A percentile compares a stretch with the other conserved stretches of the same genome.
phyloP scores from a whole-genome alignment of 2,888 invertebrate genomes.

The Ennomos quercinarius region DNA sequence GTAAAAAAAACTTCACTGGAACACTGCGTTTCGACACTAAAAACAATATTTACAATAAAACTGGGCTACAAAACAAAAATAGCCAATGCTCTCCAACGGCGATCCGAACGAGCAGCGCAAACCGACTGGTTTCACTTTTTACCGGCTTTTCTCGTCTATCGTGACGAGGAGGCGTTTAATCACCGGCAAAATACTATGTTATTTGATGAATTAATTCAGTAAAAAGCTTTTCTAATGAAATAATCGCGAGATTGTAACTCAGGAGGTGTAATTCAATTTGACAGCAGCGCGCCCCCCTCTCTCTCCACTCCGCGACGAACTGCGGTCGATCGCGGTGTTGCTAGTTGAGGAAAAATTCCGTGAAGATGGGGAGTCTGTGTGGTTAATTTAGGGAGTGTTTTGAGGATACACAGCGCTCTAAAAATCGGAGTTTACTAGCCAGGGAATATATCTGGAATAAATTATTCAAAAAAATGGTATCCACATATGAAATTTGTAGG shows the following conservation, averaged over 20 bases:
- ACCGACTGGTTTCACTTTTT: conserved; percentile 31
- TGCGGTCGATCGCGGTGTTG: conserved; percentile 77
- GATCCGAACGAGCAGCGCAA: conserved; percentile 32
- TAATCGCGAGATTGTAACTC: conserved; percentile 64
- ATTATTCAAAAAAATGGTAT: background rate
- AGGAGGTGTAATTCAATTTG: conserved; percentile 73
- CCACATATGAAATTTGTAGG: too few relatives aligned
- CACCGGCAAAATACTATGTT: conserved; percentile 44
- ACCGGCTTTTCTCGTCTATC: conserved; percentile 41
- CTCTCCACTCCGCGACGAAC: conserved; percentile 55
- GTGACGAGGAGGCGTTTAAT: conserved; percentile 53
- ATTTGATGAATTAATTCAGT: conserved; percentile 62
- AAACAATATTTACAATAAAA: conserved; percentile 80
- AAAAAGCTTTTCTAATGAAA: conserved; percentile 67
- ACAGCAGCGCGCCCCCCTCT: conserved; percentile 66
- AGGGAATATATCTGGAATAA: background rate
- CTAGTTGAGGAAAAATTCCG: conserved; percentile 49
- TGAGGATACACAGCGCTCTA: background rate
- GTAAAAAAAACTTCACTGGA: conserved; percentile 54
- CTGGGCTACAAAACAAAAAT: conserved; percentile 79
- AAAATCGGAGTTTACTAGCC: too few relatives aligned
- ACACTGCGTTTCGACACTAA: conserved; percentile 66
- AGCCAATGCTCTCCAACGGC: conserved; percentile 54
- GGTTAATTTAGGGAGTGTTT: conserved; percentile 40
- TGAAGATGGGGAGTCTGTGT: too few relatives aligned